phyloP scores from a whole-genome alignment of 2,888 invertebrate genomes.

The Masnerella sp. region DNA sequence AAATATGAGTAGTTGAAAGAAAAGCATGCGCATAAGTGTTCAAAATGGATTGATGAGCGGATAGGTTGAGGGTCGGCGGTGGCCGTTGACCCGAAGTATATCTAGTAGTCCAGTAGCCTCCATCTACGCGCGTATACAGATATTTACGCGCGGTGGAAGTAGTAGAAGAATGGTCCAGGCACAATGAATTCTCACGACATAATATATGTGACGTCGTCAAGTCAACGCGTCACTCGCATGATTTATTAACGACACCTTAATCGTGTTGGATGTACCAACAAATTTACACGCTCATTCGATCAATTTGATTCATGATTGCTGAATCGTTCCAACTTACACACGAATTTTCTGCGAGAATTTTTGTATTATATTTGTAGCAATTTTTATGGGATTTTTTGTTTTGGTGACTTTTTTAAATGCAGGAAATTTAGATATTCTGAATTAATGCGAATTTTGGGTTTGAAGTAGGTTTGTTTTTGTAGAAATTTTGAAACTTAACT shows the following conservation, averaged over 20 bases:
- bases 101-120: slow-evolving; percentile 60
- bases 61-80: slow-evolving; percentile 76
- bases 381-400: no score
- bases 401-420: no score
- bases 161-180: slow-evolving; percentile 49
- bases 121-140: slow-evolving; percentile 54
- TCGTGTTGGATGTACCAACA: slow-evolving; percentile 16
- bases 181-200: slow-evolving; percentile 51
- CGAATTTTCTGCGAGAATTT: no score
- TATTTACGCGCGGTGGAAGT: slow-evolving; percentile 44
- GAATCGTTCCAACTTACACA: slow-evolving; percentile 18
- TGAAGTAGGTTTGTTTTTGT: no score
- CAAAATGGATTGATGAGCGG: slow-evolving; percentile 63
- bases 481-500: no score
- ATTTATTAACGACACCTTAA: slow-evolving; percentile 47
- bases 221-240: slow-evolving; percentile 35
- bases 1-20: slow-evolving; percentile 26
- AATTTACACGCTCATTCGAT: slow-evolving; percentile 11
- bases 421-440: no score
- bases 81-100: slow-evolving; percentile 74
- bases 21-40: slow-evolving; percentile 38
- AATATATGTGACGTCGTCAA: slow-evolving; percentile 43
- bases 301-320: slow-evolving; percentile 23
- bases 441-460: no score
- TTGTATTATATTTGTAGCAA: no score